These are phyloP conservation scores for Parnassius orleans DNA, from an alignment of 2,888 invertebrate genomes.

Conservation along the genomic window DNA sequence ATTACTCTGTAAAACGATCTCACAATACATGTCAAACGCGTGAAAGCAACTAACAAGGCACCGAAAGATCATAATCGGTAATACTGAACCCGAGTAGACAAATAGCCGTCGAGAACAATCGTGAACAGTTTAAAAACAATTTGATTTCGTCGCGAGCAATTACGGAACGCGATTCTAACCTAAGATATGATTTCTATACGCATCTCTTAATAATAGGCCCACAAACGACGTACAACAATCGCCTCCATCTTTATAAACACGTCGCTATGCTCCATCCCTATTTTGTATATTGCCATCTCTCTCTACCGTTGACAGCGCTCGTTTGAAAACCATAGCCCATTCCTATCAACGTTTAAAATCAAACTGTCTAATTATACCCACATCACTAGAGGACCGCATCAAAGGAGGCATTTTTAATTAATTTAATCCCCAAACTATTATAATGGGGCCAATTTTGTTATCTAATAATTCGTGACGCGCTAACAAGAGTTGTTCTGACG, in stretches of 20 bases:
- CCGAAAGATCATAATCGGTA: constrained; percentile 58
- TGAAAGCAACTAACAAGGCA: constrained; percentile 57
- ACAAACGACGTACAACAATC: constrained; percentile 53
- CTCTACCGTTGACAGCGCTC: constrained; percentile 62
- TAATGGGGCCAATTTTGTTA: constrained; percentile 77
- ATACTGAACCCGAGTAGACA: constrained; percentile 69
- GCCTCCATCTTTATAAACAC: constrained; percentile 53
- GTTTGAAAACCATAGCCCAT: constrained; percentile 60
- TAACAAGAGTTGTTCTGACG: constrained; percentile 61
- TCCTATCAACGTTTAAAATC: constrained; percentile 71
- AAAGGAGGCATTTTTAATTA: constrained; percentile 77
- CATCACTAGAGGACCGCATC: constrained; percentile 72
- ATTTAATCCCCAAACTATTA: constrained; percentile 78
- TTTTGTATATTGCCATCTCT: constrained; percentile 40
- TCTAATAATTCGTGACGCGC: constrained; percentile 74
- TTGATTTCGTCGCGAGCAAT: constrained; percentile 72
- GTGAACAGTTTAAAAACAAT: constrained; percentile 76
- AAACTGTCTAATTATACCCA: constrained; percentile 79
- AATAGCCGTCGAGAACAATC: constrained; percentile 77
- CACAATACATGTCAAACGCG: constrained; percentile 41
- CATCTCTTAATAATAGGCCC: constrained; percentile 76
- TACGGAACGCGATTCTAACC: constrained; percentile 68
- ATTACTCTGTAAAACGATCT: constrained; percentile 15
- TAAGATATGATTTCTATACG: constrained; percentile 64
- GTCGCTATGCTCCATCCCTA: constrained; percentile 47